These are phyloP conservation scores for Sprattus sprattus DNA, from an alignment of 2,113 vertebrate species.

Conservation along the genomic window DNA sequence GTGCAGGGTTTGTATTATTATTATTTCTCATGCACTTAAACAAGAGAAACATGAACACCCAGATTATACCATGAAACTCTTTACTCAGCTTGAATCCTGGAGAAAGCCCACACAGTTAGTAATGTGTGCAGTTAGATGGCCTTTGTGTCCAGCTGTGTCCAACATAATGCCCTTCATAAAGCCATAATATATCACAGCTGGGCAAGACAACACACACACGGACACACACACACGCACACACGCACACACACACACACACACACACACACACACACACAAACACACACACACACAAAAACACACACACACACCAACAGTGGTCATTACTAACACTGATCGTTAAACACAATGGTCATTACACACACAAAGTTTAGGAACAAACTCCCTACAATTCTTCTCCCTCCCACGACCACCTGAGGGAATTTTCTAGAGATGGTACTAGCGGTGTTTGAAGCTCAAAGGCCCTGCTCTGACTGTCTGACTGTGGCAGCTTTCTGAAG, in stretches of 20 bases:
- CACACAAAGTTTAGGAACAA: neutral
- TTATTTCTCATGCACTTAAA: neutral
- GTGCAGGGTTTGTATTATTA: no score
- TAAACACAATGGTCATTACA: neutral
- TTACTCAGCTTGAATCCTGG: neutral
- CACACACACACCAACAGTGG: constrained; percentile 15
- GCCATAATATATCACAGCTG: neutral
- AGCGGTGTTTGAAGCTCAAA: neutral
- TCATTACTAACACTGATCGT: neutral
- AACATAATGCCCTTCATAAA: neutral
- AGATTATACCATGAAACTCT: neutral
- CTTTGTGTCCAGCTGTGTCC: no score
- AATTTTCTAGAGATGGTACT: neutral
- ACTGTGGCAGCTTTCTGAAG: neutral
- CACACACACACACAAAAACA: constrained; percentile 29
- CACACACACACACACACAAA: neutral
- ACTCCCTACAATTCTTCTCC: neutral
- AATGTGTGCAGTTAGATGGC: no score
- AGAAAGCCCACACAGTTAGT: neutral
- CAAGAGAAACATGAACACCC: neutral
- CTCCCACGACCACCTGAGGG: neutral
- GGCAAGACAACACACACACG: neutral
- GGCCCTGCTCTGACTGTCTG: neutral
- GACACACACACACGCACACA: neutral
- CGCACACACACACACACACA: neutral